Base-by-base conservation (phyloP, 2,797 vertebrate species). In the Glyptemys insculpta region DNA sequence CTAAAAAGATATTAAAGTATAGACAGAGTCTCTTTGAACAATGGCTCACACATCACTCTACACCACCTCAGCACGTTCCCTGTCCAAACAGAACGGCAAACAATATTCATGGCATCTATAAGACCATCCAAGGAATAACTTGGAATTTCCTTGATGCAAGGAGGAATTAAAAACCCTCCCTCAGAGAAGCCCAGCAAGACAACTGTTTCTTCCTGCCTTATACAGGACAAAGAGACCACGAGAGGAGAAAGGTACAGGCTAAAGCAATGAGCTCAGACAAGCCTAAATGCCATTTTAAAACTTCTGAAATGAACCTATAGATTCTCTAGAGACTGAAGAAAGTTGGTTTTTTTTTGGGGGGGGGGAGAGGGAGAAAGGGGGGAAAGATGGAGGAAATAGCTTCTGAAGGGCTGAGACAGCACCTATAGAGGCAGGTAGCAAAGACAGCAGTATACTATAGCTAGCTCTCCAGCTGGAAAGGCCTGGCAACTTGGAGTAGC, bases 391-490 rank as follows among this genome's bases (percentile, higher is more conserved):
- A 65, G 62, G 34, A n/a, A n/a, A 34, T 65, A n/a, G 62, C 34
- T 65, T 65, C 31, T 65, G 31, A 19, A 65, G 34, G 62, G 16
- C 62, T 65, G 62, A 65, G 34, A 65, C 34, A 65, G 34, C 34
- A 34, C 34, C 41, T 0, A 1, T 1, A 14, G 54, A 47, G 5
- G 9, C 23, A 41, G 12, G 78, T 27, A 56, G 81, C 85, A 27
- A 57, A 80, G 44, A 37, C 50, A 1, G 5, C 0, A 0, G 79
- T 23, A 56, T 56, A n/a, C 53, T 27, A n/a, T 1, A 41, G 49
- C 52, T 12, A 29, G 90, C 87, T 84, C 44, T 62, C 41, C 87
- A 59, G 6, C 86, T 87, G 86, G 91, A 65, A 16, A 83, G 83
- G 52, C 4, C 11, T 21, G 57, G 8, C 0, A 5, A 31, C 76